These are phyloP conservation scores for Cromileptes altivelis DNA, from an alignment of 2,113 vertebrate species.

Conservation along the genomic window DNA sequence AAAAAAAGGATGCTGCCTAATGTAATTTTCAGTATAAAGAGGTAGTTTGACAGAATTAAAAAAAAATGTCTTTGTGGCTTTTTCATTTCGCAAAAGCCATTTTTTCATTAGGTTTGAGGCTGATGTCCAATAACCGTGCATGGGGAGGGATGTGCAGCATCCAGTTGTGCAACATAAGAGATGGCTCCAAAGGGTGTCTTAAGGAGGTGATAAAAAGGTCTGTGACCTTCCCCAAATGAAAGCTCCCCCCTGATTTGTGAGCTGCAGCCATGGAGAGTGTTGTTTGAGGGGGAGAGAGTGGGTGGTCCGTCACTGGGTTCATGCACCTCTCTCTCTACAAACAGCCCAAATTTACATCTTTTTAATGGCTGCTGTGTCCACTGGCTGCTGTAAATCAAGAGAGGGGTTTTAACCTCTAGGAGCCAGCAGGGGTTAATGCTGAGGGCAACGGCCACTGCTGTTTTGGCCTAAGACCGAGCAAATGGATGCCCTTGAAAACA, in stretches of 20 bases:
- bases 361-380: conserved; percentile 80
- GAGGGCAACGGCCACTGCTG: conserved; percentile 57
- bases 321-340: conserved; percentile 74
- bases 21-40: not conserved
- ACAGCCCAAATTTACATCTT: conserved; percentile 80
- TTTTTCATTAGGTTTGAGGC: conserved; percentile 5
- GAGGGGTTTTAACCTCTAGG: conserved; percentile 72
- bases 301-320: conserved; percentile 81
- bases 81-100: conserved; percentile 1
- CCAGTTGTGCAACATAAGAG: conserved; percentile 66
- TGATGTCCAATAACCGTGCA: not conserved
- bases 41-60: not conserved
- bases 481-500: conserved; percentile 63
- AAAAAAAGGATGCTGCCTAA: not conserved
- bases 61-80: not conserved
- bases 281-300: conserved; percentile 75
- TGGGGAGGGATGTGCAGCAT: conserved; percentile 36
- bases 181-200: conserved; percentile 74
- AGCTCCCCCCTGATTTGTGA: conserved; percentile 77
- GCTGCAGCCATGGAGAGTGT: conserved; percentile 62
- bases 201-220: conserved; percentile 83
- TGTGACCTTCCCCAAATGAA: conserved; percentile 82
- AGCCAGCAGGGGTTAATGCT: conserved; percentile 68
- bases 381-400: conserved; percentile 80
- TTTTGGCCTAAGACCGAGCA: conserved; percentile 54